phyloP scores from a whole-genome alignment of 2,797 vertebrate genomes.

The Karalla daura region DNA sequence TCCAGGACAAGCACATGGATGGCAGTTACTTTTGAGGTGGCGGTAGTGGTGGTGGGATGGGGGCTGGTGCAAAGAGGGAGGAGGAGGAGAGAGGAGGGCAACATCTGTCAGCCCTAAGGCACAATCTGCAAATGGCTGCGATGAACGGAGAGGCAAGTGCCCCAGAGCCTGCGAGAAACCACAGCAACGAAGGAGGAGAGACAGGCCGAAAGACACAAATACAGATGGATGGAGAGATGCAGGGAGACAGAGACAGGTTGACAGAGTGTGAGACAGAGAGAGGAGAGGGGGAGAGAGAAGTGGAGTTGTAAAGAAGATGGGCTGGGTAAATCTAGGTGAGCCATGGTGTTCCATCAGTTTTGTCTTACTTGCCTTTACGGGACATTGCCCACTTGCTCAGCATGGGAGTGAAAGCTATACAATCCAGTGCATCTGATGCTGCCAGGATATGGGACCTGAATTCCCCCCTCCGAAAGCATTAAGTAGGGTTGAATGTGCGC shows the following conservation, averaged over 20 bases:
- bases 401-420: constrained; percentile 13
- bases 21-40: constrained; percentile 34
- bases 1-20: constrained; percentile 45
- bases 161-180: constrained; percentile 29
- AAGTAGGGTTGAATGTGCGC: neutral
- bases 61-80: neutral
- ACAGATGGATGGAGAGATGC: constrained; percentile 38
- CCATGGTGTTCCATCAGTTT: constrained; percentile 42
- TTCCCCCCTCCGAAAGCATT: neutral
- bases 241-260: constrained; percentile 35
- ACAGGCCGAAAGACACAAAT: constrained; percentile 32
- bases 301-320: constrained; percentile 17
- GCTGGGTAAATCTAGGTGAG: constrained; percentile 38
- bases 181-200: constrained; percentile 27
- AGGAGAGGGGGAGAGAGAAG: constrained; percentile 8
- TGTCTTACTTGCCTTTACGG: constrained; percentile 25
- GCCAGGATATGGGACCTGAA: neutral
- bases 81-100: constrained; percentile 41
- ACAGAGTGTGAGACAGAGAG: constrained; percentile 15
- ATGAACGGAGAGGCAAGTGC: constrained; percentile 33
- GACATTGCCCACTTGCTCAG: constrained; percentile 28
- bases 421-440: constrained; percentile 1
- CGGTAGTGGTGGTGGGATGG: constrained; percentile 14
- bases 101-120: constrained; percentile 83
- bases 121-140: constrained; percentile 74